Percentiles rank a stretch among this genome's conserved stretches.
phyloP scores from a whole-genome alignment of 2,797 vertebrate species.

The Perodicticus potto region DNA sequence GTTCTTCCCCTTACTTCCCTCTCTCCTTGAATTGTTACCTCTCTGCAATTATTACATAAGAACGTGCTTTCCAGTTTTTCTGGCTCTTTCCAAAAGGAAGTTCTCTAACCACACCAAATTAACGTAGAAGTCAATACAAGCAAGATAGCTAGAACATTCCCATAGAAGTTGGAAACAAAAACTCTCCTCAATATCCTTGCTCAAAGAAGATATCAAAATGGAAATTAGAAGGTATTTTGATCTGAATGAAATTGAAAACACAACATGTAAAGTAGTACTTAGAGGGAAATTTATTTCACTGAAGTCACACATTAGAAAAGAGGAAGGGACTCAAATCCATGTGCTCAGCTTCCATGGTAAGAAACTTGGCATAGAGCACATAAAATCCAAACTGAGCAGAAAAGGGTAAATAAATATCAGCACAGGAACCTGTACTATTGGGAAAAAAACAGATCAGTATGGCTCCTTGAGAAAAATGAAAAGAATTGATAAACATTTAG shows the following conservation, averaged over 20 bases:
- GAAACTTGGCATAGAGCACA: neutral
- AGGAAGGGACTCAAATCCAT: neutral
- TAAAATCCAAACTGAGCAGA: neutral
- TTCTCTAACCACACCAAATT: neutral
- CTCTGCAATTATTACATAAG: neutral
- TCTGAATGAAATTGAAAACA: neutral
- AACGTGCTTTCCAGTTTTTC: neutral
- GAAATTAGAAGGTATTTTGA: neutral
- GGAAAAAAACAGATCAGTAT: neutral
- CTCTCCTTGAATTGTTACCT: neutral
- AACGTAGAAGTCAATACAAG: neutral
- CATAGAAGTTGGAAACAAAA: neutral
- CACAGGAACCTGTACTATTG: neutral
- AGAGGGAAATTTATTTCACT: too few relatives aligned
- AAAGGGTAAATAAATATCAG: neutral
- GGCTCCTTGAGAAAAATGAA: neutral
- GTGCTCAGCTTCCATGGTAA: neutral
- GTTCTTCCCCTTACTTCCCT: neutral
- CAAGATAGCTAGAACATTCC: neutral
- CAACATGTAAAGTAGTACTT: neutral
- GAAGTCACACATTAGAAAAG: neutral
- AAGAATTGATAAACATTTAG: neutral
- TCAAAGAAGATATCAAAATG: neutral
- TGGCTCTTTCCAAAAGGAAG: neutral
- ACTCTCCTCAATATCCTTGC: neutral